Percentiles rank a stretch among this genome's conserved stretches.
Evolutionary conservation across 2,113 vertebrate genomes (phyloP).

Genomic region (Cebus imitator): DNA sequence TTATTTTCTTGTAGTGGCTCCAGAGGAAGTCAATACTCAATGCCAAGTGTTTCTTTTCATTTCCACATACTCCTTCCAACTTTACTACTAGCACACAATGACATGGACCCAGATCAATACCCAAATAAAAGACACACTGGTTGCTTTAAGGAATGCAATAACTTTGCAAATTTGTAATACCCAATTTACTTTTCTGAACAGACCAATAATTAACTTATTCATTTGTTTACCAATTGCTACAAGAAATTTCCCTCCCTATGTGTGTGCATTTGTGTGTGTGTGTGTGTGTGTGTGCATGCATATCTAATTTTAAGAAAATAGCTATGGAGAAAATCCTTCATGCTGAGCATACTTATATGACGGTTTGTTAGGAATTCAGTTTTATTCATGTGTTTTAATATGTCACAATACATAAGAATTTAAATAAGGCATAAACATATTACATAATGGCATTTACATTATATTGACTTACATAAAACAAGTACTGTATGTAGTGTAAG

Average conservation of each 20-base stretch:
- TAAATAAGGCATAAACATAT: not conserved
- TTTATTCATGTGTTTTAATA: not conserved
- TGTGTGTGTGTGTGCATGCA: no score
- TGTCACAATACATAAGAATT: not conserved
- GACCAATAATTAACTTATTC: not conserved
- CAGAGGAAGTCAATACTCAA: not conserved
- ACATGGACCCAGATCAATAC: not conserved
- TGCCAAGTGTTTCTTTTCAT: not conserved
- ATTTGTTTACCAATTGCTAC: slow-evolving; percentile 11
- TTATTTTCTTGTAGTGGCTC: not conserved
- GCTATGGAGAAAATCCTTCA: not conserved
- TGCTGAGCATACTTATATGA: not conserved
- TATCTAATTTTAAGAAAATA: not conserved
- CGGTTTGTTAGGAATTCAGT: not conserved
- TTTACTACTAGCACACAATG: not conserved
- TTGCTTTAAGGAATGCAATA: not conserved
- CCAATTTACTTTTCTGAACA: not conserved
- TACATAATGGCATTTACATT: not conserved
- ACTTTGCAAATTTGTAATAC: not conserved
- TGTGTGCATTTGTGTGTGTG: no score
- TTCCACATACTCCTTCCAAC: not conserved
- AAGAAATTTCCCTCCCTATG: not conserved
- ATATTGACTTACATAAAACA: not conserved
- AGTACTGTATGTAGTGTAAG: not conserved
- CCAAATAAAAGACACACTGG: not conserved